Percentiles rank a stretch among this genome's conserved stretches.
Conservation (phyloP, 64 coral and sea anemone species). For the Montipora cactus region DNA sequence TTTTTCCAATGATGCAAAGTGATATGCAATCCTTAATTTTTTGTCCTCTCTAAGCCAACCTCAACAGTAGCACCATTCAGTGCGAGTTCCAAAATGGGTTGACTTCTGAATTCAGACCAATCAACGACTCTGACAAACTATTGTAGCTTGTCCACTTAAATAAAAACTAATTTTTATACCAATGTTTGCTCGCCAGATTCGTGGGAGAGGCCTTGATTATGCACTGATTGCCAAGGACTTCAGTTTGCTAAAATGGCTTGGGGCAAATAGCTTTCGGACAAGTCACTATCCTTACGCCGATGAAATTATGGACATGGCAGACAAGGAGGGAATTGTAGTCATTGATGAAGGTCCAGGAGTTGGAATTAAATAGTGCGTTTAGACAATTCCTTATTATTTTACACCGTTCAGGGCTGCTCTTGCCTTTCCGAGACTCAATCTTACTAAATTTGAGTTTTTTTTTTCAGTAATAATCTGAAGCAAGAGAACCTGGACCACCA, state of each 20-base stretch:
- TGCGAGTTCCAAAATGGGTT: no score
- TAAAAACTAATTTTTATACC: neutral
- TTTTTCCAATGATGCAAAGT: no score
- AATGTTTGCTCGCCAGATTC: constrained; percentile 66
- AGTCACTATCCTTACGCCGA: constrained; percentile 99
- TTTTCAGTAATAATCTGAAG: constrained; percentile 65
- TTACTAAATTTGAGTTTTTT: neutral
- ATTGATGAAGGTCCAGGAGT: constrained; percentile 98
- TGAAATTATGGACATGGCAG: constrained; percentile 99
- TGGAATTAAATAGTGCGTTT: constrained; percentile 77
- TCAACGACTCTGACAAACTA: neutral
- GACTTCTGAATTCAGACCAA: neutral
- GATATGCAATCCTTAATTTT: no score
- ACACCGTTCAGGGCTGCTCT: neutral
- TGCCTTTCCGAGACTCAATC: neutral
- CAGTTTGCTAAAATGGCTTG: constrained; percentile 95
- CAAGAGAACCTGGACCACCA: constrained; percentile 69
- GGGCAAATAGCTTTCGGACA: constrained; percentile 92
- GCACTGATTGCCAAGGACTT: constrained; percentile 94
- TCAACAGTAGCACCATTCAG: no score
- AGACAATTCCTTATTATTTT: neutral
- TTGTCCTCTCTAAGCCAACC: no score
- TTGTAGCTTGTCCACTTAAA: neutral
- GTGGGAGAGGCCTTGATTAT: constrained; percentile 94
- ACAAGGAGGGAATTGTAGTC: constrained; percentile 93